These are phyloP conservation scores for Zaprionus ghesquierei DNA, from an alignment of 1,140 invertebrate species.

Conservation along the genomic window DNA sequence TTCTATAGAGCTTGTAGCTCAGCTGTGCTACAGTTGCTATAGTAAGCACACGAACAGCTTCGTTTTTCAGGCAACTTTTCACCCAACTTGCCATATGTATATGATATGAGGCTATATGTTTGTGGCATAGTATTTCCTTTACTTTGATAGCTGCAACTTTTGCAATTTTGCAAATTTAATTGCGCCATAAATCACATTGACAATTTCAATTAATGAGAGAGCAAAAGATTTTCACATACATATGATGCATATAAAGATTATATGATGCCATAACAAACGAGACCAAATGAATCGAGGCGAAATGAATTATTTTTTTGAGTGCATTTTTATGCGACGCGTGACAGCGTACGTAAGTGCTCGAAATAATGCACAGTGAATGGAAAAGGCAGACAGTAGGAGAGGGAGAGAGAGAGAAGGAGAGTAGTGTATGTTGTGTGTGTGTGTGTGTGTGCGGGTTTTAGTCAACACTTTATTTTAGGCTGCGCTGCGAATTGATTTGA, in stretches of 20 bases:
- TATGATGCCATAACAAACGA: neutral
- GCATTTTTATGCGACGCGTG: neutral
- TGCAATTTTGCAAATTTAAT: neutral
- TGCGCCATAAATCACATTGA: neutral
- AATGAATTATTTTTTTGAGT: neutral
- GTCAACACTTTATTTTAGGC: slow-evolving; percentile 2
- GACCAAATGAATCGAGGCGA: neutral
- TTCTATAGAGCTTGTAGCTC: no score
- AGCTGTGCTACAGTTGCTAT: no score
- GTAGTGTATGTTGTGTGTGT: no score
- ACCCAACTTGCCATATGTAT: no score
- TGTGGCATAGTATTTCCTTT: neutral
- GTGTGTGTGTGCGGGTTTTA: no score
- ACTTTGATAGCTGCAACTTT: neutral
- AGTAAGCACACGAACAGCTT: no score
- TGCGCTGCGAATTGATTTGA: slow-evolving; percentile 20
- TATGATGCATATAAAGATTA: neutral
- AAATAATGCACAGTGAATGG: neutral
- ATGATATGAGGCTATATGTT: neutral
- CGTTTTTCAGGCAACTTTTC: no score
- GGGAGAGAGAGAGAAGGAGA: neutral
- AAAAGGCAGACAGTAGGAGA: no score
- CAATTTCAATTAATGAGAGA: neutral
- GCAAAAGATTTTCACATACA: neutral
- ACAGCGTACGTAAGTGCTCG: neutral